Base-by-base conservation (phyloP, 2,797 vertebrate genomes). In the Halcyon smyrnensis region DNA sequence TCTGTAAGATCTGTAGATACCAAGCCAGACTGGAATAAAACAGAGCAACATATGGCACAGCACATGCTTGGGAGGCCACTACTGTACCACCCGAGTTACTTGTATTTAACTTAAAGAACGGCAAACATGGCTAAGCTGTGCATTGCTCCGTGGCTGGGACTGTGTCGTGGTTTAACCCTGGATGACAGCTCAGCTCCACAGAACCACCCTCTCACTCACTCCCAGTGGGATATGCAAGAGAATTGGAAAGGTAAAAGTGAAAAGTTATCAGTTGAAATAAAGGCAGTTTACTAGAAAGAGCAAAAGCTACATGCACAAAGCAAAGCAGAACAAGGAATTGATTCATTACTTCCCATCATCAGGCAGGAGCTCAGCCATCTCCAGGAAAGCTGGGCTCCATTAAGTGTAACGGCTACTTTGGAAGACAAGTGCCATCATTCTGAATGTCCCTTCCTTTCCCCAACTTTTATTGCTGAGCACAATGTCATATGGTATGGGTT, bases 331-430 rank as follows among this genome's bases (percentile, higher is more conserved):
- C 4, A 65, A 78, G 13, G 48, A 67, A 59, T 70, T 63, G 1
- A 60, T 64, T 56, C 36, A 5, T 12, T 28, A 0, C 20, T 60
- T 75, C 8, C 39, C 16, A 2, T n/a, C 0, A 4, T 24, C 36
- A 39, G 28, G 37, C 53, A 54, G n/a, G 16, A 59, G 18, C 54
- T 87, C 24, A 75, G 28, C 32, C 24, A 17, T 30, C 24, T 64
- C n/a, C 50, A 32, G 63, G 59, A 85, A 45, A 85, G 10, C 19
- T 14, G 23, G 32, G 32, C 17, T 79, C 34, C 19, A 17, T 87
- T 50, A 32, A 0, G 0, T 3, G 1, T 36, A 20, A 8, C 3
- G 0, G 41, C 67, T 50, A 63, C 15, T 79, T 51, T 16, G 57
- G 37, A 76, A 80, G 63, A 39, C n/a, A 62, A 79, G 4, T 0